Percentiles rank a stretch among this genome's conserved stretches.
phyloP scores from a whole-genome alignment of 2,113 vertebrate species.

The Pterocles burchelli region DNA sequence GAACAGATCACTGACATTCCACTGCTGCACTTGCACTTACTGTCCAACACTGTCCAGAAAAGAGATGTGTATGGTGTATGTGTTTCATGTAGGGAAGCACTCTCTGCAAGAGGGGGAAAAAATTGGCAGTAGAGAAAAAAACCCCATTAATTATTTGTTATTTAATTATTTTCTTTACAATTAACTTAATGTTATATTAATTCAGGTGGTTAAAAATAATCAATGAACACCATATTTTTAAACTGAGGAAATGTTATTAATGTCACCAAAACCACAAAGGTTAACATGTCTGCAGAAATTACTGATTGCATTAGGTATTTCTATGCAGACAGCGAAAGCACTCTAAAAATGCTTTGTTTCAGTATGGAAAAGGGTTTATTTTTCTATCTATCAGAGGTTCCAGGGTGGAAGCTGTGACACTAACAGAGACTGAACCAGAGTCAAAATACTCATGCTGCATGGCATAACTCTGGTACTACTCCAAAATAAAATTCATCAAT shows the following conservation, averaged over 20 bases:
- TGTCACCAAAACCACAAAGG: background rate
- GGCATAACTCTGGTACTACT: background rate
- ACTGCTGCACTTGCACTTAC: background rate
- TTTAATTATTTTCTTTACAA: background rate
- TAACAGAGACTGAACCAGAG: background rate
- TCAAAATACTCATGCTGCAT: background rate
- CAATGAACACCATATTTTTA: background rate
- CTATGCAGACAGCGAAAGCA: background rate
- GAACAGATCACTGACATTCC: background rate
- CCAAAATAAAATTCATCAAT: background rate
- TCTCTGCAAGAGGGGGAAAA: fast-evolving
- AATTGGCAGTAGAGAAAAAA: background rate
- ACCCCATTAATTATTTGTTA: background rate
- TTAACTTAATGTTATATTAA: background rate
- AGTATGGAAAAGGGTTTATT: background rate
- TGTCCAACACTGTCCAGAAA: background rate
- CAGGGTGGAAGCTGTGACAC: background rate
- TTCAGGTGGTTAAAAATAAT: background rate
- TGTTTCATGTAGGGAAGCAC: background rate
- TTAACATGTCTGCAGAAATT: background rate
- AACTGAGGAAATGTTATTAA: background rate
- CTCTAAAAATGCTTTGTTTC: background rate
- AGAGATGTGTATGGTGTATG: background rate
- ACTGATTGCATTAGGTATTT: background rate
- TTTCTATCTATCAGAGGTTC: background rate